Evolutionary conservation across 23 tunicate genomes (phyloP).

Genomic region (Styela clava): DNA sequence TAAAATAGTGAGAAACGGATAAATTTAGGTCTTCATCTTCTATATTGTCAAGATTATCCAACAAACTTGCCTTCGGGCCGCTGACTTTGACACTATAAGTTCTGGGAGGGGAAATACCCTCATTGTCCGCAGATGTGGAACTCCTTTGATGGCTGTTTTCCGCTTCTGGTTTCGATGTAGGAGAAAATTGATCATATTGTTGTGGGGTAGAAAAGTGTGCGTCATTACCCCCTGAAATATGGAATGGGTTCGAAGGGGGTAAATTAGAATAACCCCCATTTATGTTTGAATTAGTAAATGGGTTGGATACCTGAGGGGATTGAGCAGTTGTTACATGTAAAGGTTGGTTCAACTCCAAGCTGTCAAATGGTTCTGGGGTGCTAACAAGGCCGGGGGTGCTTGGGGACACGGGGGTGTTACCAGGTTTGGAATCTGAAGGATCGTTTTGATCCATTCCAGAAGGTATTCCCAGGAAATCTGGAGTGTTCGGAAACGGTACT

Average conservation of each 20-base stretch:
- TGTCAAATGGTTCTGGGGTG: slow-evolving; percentile 56
- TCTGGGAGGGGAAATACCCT: too few relatives aligned
- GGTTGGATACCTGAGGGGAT: background rate
- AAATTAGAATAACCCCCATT: background rate
- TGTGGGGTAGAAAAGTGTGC: background rate
- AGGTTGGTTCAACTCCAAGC: slow-evolving; percentile 37
- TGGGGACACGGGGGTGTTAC: slow-evolving; percentile 18
- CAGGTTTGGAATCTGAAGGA: background rate
- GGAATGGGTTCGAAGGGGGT: background rate
- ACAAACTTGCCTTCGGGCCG: background rate
- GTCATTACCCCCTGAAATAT: too few relatives aligned
- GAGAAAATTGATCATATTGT: too few relatives aligned
- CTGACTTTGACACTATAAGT: background rate
- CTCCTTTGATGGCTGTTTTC: too few relatives aligned
- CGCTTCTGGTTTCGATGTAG: too few relatives aligned
- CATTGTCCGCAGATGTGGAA: too few relatives aligned
- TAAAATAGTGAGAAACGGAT: background rate
- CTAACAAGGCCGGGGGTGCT: slow-evolving; percentile 28
- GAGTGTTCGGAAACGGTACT: background rate
- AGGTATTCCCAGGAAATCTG: background rate
- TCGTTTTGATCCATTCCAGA: background rate
- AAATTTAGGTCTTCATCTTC: background rate
- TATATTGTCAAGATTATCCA: background rate
- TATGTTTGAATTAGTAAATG: background rate
- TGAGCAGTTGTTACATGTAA: background rate